These are phyloP conservation scores for Neosalanx taihuensis DNA, from an alignment of 2,797 vertebrate species.

Conservation along the genomic window DNA sequence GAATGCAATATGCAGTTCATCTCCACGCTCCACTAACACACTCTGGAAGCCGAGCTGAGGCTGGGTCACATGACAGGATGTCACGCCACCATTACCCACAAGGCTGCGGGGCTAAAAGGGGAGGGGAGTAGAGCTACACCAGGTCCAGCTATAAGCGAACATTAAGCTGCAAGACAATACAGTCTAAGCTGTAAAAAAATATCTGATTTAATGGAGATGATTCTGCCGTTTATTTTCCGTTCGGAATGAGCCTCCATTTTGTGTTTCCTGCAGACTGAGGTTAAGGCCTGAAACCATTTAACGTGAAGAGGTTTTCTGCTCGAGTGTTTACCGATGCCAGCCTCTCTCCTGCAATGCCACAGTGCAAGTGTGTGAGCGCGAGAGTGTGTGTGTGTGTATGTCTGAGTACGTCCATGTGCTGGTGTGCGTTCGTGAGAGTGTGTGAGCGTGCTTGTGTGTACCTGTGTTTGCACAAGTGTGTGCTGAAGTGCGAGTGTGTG, in stretches of 20 bases:
- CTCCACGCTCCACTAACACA: slow-evolving; percentile 53
- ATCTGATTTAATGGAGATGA: neutral
- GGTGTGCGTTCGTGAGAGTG: neutral
- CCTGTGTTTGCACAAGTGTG: slow-evolving; percentile 7
- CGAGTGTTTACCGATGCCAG: slow-evolving; percentile 11
- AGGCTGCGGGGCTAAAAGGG: slow-evolving; percentile 9
- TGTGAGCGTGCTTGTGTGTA: neutral
- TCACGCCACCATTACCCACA: neutral
- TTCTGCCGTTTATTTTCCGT: neutral
- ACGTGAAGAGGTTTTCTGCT: slow-evolving; percentile 43
- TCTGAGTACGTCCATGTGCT: slow-evolving; percentile 1
- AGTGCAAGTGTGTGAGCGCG: slow-evolving; percentile 6
- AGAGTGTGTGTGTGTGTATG: slow-evolving; percentile 5
- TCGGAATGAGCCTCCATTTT: slow-evolving; percentile 46
- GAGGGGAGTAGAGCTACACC: slow-evolving; percentile 57
- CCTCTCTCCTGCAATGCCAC: neutral
- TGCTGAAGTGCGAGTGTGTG: slow-evolving; percentile 23
- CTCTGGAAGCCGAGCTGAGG: slow-evolving; percentile 26
- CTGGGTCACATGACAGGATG: neutral
- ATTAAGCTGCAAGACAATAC: neutral
- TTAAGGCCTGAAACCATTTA: slow-evolving; percentile 65
- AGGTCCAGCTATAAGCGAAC: slow-evolving; percentile 40
- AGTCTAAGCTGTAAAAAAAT: neutral
- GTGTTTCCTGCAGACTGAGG: slow-evolving; percentile 65
- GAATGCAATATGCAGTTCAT: slow-evolving; percentile 72